Percentiles rank a stretch among this genome's conserved stretches.
These are phyloP conservation scores for Euproctis similis DNA, from an alignment of 2,888 invertebrate genomes.

Conservation along the genomic window DNA sequence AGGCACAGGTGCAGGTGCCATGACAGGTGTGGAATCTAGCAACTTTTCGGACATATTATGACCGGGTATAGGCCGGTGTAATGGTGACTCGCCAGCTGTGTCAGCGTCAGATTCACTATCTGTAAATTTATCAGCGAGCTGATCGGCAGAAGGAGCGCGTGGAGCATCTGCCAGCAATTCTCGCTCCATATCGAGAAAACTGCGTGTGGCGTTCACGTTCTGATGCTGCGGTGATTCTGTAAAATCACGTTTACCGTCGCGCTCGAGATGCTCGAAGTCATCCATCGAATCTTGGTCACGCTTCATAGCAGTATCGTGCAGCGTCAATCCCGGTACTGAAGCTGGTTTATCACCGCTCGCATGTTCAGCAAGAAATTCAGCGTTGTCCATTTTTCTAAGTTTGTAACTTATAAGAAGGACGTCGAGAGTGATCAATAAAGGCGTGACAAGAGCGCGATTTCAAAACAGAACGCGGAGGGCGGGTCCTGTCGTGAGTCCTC, in stretches of 20 bases:
- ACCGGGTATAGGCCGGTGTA: constrained; percentile 52
- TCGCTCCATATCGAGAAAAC: constrained; percentile 68
- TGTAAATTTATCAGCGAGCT: constrained; percentile 73
- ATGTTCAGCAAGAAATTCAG: constrained; percentile 50
- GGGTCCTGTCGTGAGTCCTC: constrained; percentile 58
- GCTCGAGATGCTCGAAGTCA: constrained; percentile 84
- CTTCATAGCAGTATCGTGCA: constrained; percentile 39
- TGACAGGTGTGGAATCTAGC: constrained; percentile 21
- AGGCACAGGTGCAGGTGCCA: constrained; percentile 18
- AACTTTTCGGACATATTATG: constrained; percentile 29
- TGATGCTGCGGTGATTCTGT: constrained; percentile 46
- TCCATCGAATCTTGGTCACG: constrained; percentile 83
- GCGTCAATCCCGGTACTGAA: constrained; percentile 13
- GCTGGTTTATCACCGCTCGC: constrained; percentile 47
- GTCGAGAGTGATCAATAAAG: constrained; percentile 44
- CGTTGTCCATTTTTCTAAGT: constrained; percentile 47
- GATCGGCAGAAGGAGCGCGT: constrained; percentile 52
- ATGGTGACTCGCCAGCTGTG: constrained; percentile 60
- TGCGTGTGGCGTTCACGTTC: constrained; percentile 49
- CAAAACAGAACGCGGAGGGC: constrained; percentile 30
- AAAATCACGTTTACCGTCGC: constrained; percentile 64
- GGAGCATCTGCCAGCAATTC: constrained; percentile 56
- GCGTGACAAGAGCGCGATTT: constrained; percentile 38
- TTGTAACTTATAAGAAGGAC: constrained; percentile 25
- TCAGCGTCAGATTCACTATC: constrained; percentile 76